Base-by-base conservation (phyloP, 92 coral and sea anemone species). In the Umimayanthus kanabou region DNA sequence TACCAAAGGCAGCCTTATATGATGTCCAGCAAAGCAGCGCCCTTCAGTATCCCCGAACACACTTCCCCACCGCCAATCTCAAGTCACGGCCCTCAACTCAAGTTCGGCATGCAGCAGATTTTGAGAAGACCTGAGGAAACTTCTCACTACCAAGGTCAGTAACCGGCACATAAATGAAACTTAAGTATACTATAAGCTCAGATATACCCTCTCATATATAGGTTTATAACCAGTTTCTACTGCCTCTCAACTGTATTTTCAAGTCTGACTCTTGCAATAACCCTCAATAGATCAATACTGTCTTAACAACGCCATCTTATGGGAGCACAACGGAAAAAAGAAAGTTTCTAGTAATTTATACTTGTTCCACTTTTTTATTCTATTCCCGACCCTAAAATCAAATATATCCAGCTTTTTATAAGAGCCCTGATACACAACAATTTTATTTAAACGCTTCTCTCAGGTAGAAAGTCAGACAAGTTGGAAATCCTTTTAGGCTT, bases 1-100 rank as follows among this genome's bases (percentile, higher is more conserved):
- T 70, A 82, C 40, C 86, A 81, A 67, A 81, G 85, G 23, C 85
- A 42, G 16, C 61, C 86, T 2, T 82, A 82, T 66, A 82, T 82
- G 86, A 82, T 67, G 64, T 47, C 86, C 9, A 66, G 57, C 43
- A 82, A 82, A 11, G 39, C 86, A 26, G 18, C 86, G 40, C 28
- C 86, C 5, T 82, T 40, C 26, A 22, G 25, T 30, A 42, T 82
- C 4, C 47, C 86, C 6, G 86, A 82, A 4, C 86, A 82, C 72
- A 58, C 77, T 20, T 64, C 86, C 33, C 58, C 86, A 1, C 55
- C 76, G 4, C 76, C 76, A 9, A 45, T 66, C 39, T 82, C 86
- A n/a, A 82, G 86, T 30, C 86, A 82, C 49, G 65, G 61, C 23
- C 25, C 85, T 29, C 76, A 20, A 40, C 86, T 82, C 23, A 82